phyloP scores from a whole-genome alignment of 1,140 invertebrate species.

The Apocrypta bakeri region DNA sequence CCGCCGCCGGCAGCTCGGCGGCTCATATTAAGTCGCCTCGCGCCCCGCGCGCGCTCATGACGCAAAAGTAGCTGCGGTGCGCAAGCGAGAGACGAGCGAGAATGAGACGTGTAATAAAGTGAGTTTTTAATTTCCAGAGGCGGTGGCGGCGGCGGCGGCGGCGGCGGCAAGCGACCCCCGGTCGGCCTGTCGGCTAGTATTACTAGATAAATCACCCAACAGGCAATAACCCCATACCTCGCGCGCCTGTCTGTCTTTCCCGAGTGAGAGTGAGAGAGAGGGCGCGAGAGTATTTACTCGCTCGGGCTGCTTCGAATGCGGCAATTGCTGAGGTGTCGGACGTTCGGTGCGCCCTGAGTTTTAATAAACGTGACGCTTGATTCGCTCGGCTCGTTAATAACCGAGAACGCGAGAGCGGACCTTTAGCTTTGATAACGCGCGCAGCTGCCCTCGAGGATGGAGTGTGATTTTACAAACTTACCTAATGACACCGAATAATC shows the following conservation, averaged over 20 bases:
- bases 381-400: constrained; percentile 63
- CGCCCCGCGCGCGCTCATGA: neutral
- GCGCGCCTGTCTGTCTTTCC: constrained; percentile 32
- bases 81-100: constrained; percentile 54
- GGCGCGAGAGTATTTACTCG: neutral
- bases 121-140: constrained; percentile 74
- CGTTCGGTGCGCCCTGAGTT: constrained; percentile 46
- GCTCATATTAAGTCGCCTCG: constrained; percentile 71
- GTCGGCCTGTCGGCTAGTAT: constrained; percentile 71
- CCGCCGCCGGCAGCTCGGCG: constrained; percentile 56
- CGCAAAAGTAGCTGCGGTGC: constrained; percentile 45
- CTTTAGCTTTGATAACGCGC: neutral
- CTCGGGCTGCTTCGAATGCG: constrained; percentile 2
- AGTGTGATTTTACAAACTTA: neutral
- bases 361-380: constrained; percentile 65
- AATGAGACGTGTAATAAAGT: constrained; percentile 76
- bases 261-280: neutral
- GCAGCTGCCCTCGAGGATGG: too few relatives aligned
- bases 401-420: neutral
- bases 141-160: constrained; percentile 66
- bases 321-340: constrained; percentile 24
- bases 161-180: constrained; percentile 54
- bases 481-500: neutral
- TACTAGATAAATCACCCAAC: constrained; percentile 76
- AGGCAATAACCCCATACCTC: constrained; percentile 70